phyloP scores from a whole-genome alignment of 2,797 vertebrate species.

The Hydrophis major region DNA sequence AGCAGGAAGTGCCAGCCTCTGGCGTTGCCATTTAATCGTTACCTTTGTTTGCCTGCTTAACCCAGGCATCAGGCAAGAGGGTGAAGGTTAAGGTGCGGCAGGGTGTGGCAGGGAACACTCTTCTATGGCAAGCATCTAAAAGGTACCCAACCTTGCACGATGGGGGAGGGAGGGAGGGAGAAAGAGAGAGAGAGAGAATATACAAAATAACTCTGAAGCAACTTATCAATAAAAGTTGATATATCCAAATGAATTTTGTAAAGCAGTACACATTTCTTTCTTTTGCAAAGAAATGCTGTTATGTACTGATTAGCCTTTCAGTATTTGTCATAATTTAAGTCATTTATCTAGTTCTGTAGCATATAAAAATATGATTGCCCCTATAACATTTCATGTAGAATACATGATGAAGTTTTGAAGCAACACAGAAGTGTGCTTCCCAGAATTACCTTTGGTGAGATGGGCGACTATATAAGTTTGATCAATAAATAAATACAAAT shows the following conservation, averaged over 20 bases:
- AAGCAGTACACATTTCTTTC: not conserved
- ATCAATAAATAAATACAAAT: not conserved
- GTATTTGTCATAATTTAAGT: not conserved
- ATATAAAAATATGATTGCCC: not conserved
- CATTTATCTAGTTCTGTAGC: not conserved
- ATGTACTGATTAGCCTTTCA: not conserved
- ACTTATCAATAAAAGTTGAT: not conserved
- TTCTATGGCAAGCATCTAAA: constrained; percentile 21
- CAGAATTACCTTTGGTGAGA: not conserved
- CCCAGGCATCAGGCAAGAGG: constrained; percentile 19
- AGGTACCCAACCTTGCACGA: constrained; percentile 10
- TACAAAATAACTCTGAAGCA: not conserved
- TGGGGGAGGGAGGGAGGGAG: not conserved
- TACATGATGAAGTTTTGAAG: not conserved
- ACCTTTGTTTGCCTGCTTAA: constrained; percentile 35
- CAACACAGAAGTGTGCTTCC: not conserved
- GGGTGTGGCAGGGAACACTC: constrained; percentile 7
- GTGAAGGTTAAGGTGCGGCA: constrained; percentile 25
- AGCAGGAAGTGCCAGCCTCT: constrained; percentile 25
- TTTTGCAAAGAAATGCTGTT: not conserved
- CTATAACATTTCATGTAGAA: not conserved
- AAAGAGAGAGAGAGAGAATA: not conserved
- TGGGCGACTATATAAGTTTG: not conserved
- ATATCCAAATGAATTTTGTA: not conserved
- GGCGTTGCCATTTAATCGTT: constrained; percentile 24